phyloP scores from a whole-genome alignment of 2,888 invertebrate genomes.

The Drosophila neonasuta region DNA sequence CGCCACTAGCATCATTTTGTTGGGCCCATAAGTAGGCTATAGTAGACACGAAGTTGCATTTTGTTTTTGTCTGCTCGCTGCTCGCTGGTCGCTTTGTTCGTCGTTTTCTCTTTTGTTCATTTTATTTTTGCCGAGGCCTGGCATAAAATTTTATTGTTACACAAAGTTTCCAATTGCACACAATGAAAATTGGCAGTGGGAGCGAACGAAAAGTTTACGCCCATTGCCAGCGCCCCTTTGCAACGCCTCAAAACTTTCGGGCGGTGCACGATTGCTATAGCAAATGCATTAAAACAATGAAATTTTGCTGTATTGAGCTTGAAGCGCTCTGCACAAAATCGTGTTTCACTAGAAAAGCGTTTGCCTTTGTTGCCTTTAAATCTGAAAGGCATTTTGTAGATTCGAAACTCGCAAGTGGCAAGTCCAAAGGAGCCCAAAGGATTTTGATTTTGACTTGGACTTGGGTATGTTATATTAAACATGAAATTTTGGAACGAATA shows the following conservation, averaged over 20 bases:
- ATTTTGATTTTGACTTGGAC: too few relatives aligned
- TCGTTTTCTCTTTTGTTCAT: slow-evolving; percentile 2
- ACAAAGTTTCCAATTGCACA: slow-evolving; percentile 66
- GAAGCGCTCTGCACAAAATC: slow-evolving; percentile 3
- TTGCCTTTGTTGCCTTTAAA: slow-evolving; percentile 36
- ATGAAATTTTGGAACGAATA: too few relatives aligned
- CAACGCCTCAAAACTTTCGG: slow-evolving; percentile 54
- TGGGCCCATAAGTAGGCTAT: slow-evolving; percentile 54
- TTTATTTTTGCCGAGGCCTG: slow-evolving; percentile 15
- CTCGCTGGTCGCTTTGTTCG: slow-evolving; percentile 27
- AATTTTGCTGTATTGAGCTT: slow-evolving; percentile 30
- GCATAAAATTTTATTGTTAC: slow-evolving; percentile 61
- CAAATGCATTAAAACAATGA: slow-evolving; percentile 65
- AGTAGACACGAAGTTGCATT: slow-evolving; percentile 33
- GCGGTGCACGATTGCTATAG: slow-evolving; percentile 40
- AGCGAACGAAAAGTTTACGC: slow-evolving; percentile 40
- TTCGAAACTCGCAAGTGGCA: neutral
- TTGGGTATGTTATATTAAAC: too few relatives aligned
- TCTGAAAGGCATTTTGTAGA: slow-evolving; percentile 8
- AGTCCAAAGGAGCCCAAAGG: neutral
- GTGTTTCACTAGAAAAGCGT: slow-evolving; percentile 14
- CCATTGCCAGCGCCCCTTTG: slow-evolving; percentile 31
- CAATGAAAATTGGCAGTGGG: slow-evolving; percentile 43
- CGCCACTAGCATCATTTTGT: slow-evolving; percentile 4
- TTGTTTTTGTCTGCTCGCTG: slow-evolving; percentile 35